Conservation (phyloP, 2,888 invertebrate species). For the Ecdyonurus torrentis region DNA sequence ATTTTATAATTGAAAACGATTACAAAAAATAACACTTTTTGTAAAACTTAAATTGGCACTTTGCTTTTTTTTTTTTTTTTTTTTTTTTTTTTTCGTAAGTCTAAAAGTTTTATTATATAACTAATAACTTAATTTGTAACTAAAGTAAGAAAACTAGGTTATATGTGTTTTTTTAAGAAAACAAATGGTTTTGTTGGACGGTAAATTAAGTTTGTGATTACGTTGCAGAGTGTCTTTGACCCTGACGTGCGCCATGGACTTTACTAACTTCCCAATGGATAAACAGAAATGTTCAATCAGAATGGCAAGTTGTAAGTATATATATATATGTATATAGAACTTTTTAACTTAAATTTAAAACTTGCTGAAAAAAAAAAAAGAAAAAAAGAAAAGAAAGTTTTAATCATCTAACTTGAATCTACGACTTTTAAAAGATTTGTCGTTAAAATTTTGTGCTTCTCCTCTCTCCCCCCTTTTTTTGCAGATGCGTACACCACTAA, state of each 20-base stretch:
- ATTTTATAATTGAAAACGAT: too few species aligned
- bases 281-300: constrained; percentile 26
- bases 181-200: too few species aligned
- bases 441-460: neutral
- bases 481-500: constrained; percentile 29
- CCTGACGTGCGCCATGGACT: constrained; percentile 28
- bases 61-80: too few species aligned
- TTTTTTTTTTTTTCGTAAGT: too few species aligned
- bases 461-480: too few species aligned
- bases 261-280: constrained; percentile 29
- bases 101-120: too few species aligned
- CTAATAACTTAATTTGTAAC: too few species aligned
- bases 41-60: too few species aligned
- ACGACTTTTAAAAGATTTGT: neutral
- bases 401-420: neutral
- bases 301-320: constrained; percentile 27
- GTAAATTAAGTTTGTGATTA: too few species aligned
- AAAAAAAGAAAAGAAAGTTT: neutral
- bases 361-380: neutral
- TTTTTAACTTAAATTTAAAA: neutral
- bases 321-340: neutral
- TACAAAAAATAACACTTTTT: too few species aligned
- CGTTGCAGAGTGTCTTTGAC: constrained; percentile 24
- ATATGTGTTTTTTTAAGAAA: too few species aligned
- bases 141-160: too few species aligned